phyloP scores from a whole-genome alignment of 1,140 invertebrate species.

The Aphis craccivora region DNA sequence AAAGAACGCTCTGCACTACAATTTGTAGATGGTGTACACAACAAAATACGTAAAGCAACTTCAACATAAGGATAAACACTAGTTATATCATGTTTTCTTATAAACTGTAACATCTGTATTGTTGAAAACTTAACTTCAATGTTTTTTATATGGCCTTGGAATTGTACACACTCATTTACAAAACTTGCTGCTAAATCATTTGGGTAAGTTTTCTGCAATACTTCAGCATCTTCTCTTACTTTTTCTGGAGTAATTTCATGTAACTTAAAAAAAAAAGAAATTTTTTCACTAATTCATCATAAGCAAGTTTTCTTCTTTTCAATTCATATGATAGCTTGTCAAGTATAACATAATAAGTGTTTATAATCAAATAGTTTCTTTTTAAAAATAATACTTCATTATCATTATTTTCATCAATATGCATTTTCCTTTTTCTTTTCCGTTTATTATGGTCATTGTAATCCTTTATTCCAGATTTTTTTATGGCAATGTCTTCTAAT shows the following conservation, averaged over 20 bases:
- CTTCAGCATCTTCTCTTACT: background rate
- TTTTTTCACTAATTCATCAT: background rate
- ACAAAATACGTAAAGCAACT: background rate
- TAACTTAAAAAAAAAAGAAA: slow-evolving; percentile 24
- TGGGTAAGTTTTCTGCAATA: slow-evolving; percentile 24
- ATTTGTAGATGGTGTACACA: background rate
- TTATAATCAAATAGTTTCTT: background rate
- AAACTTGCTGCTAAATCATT: slow-evolving; percentile 1
- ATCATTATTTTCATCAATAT: slow-evolving; percentile 12
- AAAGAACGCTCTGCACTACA: slow-evolving; percentile 5
- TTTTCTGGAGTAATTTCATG: background rate
- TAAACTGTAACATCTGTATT: background rate
- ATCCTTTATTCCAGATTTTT: background rate
- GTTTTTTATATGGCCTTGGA: background rate
- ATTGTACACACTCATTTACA: slow-evolving; percentile 17
- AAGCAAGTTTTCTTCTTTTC: background rate
- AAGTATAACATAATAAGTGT: slow-evolving; percentile 15
- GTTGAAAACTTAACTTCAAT: background rate
- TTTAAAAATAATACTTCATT: slow-evolving; percentile 17
- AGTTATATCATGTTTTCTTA: background rate
- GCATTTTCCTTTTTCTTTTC: slow-evolving; percentile 10
- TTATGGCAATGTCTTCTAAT: background rate
- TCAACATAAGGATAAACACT: background rate
- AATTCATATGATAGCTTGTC: background rate
- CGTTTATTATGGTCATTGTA: background rate